These are phyloP conservation scores for Axis porcinus DNA, from an alignment of 2,113 vertebrate genomes.

Conservation along the genomic window DNA sequence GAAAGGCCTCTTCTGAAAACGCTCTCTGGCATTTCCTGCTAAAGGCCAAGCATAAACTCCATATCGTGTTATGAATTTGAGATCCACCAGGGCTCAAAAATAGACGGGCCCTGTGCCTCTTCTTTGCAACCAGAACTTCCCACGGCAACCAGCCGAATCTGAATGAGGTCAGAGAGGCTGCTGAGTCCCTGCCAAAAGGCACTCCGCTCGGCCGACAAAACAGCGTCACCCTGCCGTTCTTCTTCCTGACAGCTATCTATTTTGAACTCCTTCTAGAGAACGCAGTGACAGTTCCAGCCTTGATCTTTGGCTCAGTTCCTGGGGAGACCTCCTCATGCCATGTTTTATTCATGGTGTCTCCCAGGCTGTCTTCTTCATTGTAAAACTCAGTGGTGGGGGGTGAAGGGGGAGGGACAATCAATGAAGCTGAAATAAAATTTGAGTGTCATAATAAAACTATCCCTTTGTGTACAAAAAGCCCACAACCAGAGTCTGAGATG, in stretches of 20 bases:
- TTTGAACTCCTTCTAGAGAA: conserved; percentile 43
- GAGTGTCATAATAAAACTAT: neutral
- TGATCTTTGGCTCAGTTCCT: conserved; percentile 58
- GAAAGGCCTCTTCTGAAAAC: neutral
- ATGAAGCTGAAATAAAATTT: neutral
- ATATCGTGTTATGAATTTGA: neutral
- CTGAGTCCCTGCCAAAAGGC: neutral
- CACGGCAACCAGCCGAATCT: neutral
- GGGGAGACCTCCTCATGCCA: conserved; percentile 43
- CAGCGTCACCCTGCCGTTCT: neutral
- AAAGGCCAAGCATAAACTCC: neutral
- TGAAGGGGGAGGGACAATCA: neutral
- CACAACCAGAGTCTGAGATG: neutral
- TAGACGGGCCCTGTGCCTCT: neutral
- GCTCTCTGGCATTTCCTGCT: neutral
- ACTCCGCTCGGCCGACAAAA: neutral
- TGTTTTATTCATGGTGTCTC: conserved; percentile 64
- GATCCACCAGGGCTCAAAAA: neutral
- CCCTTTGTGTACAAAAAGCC: neutral
- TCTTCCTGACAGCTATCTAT: conserved; percentile 50
- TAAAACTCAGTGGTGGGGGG: neutral
- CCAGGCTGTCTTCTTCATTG: neutral
- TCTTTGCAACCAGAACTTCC: neutral
- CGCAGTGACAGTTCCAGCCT: conserved; percentile 35
- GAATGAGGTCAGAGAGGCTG: neutral